Conservation (phyloP, 2,113 vertebrate species). For the Symphodus melops region DNA sequence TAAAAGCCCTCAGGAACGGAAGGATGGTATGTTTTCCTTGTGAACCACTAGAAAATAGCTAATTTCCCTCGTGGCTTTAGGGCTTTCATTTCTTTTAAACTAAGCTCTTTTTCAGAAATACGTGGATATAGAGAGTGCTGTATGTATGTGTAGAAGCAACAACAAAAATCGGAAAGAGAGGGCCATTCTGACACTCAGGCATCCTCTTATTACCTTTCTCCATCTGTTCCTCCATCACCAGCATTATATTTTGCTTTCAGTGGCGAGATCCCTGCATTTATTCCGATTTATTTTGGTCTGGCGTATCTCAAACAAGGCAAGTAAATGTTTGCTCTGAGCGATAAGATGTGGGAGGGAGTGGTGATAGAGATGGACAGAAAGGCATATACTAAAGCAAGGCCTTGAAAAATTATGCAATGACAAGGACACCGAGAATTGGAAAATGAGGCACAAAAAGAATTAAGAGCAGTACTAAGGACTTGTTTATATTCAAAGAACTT, state of each 20-base stretch:
- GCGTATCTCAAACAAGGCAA: slow-evolving; percentile 61
- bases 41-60: slow-evolving; percentile 33
- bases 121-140: slow-evolving; percentile 18
- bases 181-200: slow-evolving; percentile 13
- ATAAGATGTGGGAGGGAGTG: slow-evolving; percentile 42
- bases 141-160: neutral
- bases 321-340: slow-evolving; percentile 70
- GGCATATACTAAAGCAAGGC: slow-evolving; percentile 30
- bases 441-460: slow-evolving; percentile 8
- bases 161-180: neutral
- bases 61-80: slow-evolving; percentile 18
- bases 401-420: slow-evolving; percentile 30
- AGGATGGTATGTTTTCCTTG: slow-evolving; percentile 37
- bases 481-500: neutral
- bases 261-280: slow-evolving; percentile 49
- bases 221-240: slow-evolving; percentile 29
- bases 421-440: slow-evolving; percentile 27
- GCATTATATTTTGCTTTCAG: slow-evolving; percentile 30
- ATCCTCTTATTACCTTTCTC: slow-evolving; percentile 35
- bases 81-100: slow-evolving; percentile 17
- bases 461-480: slow-evolving; percentile 16
- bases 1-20: slow-evolving; percentile 21
- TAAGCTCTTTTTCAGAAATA: slow-evolving; percentile 20
- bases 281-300: slow-evolving; percentile 65
- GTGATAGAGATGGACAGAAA: neutral